These are phyloP conservation scores for Hyposoter didymator DNA, from an alignment of 2,888 invertebrate species.

Conservation along the genomic window DNA sequence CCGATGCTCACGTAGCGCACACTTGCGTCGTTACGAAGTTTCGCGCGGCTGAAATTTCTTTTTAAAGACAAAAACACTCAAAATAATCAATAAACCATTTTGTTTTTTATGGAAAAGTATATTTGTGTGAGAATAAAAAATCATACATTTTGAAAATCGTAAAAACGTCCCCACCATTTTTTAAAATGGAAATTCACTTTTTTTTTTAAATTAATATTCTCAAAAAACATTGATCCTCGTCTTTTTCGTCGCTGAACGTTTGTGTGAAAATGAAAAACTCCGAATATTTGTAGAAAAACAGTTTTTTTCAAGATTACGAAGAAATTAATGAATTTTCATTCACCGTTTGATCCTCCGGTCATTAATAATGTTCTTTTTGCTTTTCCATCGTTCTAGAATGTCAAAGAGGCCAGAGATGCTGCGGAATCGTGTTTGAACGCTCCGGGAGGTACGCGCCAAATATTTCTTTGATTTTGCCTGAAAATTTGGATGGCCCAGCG, in stretches of 20 bases:
- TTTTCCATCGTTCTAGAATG: slow-evolving; percentile 44
- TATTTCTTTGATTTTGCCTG: neutral
- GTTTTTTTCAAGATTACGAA: neutral
- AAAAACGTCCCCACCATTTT: neutral
- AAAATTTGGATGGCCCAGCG: neutral
- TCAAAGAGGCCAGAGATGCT: slow-evolving; percentile 45
- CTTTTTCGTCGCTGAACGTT: neutral
- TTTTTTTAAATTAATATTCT: too few relatives aligned
- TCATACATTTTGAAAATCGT: neutral
- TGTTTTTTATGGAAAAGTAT: neutral
- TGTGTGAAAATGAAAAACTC: neutral
- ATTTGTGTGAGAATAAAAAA: neutral
- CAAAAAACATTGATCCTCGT: neutral
- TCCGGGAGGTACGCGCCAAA: neutral
- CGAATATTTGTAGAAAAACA: neutral
- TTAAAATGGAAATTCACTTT: too few relatives aligned
- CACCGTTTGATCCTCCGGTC: neutral
- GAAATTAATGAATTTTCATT: neutral
- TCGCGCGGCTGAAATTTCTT: slow-evolving; percentile 15
- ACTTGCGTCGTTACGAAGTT: slow-evolving; percentile 19
- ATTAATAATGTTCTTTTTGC: neutral
- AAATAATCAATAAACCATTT: neutral
- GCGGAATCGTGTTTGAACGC: slow-evolving; percentile 38
- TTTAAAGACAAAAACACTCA: neutral
- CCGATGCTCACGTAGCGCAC: neutral